Conservation (phyloP, 2,113 vertebrate species). For the Eulacestoma nigropectus region DNA sequence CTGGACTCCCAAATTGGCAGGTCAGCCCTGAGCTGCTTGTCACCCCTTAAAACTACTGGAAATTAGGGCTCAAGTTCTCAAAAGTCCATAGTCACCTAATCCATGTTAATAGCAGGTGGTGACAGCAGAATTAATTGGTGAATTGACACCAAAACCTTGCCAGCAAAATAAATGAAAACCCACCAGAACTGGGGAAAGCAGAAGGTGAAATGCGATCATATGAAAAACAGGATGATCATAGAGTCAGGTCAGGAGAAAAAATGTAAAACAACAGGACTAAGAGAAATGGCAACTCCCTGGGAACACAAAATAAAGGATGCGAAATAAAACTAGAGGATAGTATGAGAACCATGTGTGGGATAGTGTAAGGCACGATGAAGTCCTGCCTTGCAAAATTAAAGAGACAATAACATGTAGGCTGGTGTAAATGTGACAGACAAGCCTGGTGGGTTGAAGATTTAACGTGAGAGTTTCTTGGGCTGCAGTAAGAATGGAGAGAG, state of each 20-base stretch:
- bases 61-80: not conserved
- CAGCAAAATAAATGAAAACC: not conserved
- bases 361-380: not conserved
- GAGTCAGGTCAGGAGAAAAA: not conserved
- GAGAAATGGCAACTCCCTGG: not conserved
- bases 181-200: not conserved
- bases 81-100: not conserved
- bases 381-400: not conserved
- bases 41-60: not conserved
- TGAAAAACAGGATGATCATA: not conserved
- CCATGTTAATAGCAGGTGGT: not conserved
- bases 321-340: not conserved
- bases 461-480: not conserved
- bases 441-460: not conserved
- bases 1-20: not conserved
- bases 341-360: not conserved
- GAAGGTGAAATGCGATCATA: not conserved
- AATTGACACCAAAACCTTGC: not conserved
- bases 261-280: not conserved
- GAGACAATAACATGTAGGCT: not conserved
- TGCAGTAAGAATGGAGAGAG: not conserved
- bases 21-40: not conserved
- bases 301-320: not conserved
- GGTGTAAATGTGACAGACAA: not conserved
- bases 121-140: not conserved